Evolutionary conservation across 2,797 vertebrate genomes (phyloP).

Genomic region (Cossypha caffra): DNA sequence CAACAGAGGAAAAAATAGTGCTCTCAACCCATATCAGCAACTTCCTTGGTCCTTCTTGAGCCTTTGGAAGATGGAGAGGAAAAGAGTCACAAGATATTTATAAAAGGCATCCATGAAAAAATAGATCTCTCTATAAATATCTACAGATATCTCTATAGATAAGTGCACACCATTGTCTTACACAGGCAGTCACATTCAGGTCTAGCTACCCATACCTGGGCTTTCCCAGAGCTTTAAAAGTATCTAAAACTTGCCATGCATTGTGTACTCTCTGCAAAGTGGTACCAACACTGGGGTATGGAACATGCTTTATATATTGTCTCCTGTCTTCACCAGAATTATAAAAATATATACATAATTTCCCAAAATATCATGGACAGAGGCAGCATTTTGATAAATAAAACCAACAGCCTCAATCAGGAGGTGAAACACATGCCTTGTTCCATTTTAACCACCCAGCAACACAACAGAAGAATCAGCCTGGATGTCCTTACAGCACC

Average conservation of each 20-base stretch:
- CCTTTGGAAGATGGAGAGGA: background rate
- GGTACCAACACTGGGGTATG: background rate
- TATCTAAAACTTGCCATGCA: background rate
- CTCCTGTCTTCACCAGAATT: background rate
- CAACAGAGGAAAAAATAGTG: background rate
- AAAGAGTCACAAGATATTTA: background rate
- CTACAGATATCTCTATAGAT: background rate
- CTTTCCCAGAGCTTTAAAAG: background rate
- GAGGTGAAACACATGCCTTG: background rate
- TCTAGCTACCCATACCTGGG: background rate
- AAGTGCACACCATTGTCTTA: background rate
- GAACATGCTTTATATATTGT: background rate
- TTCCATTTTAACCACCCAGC: background rate
- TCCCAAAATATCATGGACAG: fast-evolving
- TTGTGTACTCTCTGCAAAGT: background rate
- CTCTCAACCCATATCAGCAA: background rate
- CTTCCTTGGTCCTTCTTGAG: background rate
- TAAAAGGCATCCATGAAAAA: background rate
- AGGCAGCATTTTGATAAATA: background rate
- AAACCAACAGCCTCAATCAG: background rate
- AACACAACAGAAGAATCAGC: background rate
- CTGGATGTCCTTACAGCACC: fast-evolving
- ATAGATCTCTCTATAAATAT: background rate
- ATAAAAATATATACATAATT: background rate
- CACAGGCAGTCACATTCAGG: fast-evolving